Percentiles rank a stretch among this genome's conserved stretches.
Conservation (phyloP, 1,140 invertebrate genomes). For the Druon quercuslanigerum region DNA sequence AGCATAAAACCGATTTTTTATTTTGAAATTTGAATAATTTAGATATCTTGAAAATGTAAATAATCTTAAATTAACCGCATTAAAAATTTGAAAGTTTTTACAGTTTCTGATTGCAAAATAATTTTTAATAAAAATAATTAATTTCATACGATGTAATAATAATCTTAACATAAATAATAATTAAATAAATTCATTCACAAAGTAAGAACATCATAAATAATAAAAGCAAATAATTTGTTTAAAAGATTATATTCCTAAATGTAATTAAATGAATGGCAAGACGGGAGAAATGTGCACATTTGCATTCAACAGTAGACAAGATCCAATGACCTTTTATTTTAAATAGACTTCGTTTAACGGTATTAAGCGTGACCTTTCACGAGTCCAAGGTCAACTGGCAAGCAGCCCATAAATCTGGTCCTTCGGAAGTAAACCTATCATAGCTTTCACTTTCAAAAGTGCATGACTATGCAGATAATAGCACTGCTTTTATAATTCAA, state of each 20-base stretch:
- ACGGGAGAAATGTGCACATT: conserved; percentile 16
- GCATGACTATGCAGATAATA: neutral
- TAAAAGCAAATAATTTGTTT: too few species aligned
- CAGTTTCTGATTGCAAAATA: too few species aligned
- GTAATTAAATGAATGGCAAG: neutral
- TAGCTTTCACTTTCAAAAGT: conserved; percentile 42
- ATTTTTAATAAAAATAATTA: too few species aligned
- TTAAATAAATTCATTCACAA: too few species aligned
- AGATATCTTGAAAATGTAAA: too few species aligned
- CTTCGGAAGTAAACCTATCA: conserved; percentile 39
- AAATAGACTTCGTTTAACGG: conserved; percentile 24
- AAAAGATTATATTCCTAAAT: neutral
- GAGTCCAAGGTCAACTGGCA: conserved; percentile 47
- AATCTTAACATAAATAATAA: too few species aligned
- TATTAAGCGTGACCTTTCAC: conserved; percentile 36
- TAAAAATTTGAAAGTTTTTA: too few species aligned
- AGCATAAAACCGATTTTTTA: too few species aligned
- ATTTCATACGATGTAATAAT: too few species aligned
- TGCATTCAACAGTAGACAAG: conserved; percentile 23
- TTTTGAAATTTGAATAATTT: too few species aligned
- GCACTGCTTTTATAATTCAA: neutral
- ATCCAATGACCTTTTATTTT: conserved; percentile 13
- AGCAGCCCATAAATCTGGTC: conserved; percentile 41
- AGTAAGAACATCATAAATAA: too few species aligned
- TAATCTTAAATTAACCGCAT: too few species aligned